phyloP scores from a whole-genome alignment of 2,797 vertebrate species.

The Smutsia temminckii region DNA sequence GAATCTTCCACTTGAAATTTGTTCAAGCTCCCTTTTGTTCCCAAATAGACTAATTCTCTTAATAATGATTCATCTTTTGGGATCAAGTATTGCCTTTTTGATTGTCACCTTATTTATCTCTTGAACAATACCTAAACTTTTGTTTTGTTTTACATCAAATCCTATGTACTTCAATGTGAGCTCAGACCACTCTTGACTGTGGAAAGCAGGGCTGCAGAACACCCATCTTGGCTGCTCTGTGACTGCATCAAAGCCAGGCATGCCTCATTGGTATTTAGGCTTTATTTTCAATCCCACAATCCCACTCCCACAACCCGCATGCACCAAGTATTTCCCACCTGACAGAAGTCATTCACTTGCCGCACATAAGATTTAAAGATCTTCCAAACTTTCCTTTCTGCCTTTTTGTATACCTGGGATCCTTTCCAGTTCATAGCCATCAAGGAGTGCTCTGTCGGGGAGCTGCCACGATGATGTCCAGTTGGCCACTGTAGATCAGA shows the following conservation, averaged over 20 bases:
- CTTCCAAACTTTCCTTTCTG: conserved; percentile 89
- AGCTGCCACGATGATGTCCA: conserved; percentile 92
- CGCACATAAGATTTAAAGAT: conserved; percentile 88
- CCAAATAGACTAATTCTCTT: background rate
- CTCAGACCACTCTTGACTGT: background rate
- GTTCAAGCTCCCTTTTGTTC: background rate
- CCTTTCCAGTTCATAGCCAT: conserved; percentile 89
- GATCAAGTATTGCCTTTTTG: background rate
- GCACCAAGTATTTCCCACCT: conserved; percentile 82
- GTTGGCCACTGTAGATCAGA: conserved; percentile 91
- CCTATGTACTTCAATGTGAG: background rate
- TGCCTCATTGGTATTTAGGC: background rate
- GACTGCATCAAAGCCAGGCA: background rate
- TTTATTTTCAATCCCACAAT: background rate
- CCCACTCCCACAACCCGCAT: background rate
- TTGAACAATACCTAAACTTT: background rate
- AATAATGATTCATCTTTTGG: background rate
- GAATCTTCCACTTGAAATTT: background rate
- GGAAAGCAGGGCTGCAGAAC: background rate
- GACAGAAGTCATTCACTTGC: conserved; percentile 89
- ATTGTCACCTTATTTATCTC: background rate
- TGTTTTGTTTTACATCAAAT: background rate
- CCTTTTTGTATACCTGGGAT: conserved; percentile 84
- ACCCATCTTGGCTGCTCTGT: background rate
- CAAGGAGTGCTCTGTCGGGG: conserved; percentile 90